Conservation (phyloP, 2,113 vertebrate species). For the Smithornis capensis region DNA sequence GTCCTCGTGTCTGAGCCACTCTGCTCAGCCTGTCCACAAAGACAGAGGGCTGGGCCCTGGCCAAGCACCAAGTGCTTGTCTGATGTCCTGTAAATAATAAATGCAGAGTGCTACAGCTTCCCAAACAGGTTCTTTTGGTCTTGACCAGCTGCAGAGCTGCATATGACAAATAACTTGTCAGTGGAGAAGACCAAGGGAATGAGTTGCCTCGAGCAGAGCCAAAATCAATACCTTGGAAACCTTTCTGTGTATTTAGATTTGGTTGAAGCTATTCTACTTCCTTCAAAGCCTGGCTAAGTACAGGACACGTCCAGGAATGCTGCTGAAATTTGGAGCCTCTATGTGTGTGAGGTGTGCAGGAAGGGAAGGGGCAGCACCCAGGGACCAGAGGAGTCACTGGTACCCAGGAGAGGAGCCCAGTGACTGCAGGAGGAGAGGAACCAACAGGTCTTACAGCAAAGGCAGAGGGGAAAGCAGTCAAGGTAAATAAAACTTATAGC, state of each 20-base stretch:
- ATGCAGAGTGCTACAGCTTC: slow-evolving; percentile 4
- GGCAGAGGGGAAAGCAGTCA: background rate
- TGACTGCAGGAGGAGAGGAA: background rate
- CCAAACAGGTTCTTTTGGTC: background rate
- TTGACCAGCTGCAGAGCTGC: background rate
- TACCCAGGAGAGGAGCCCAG: background rate
- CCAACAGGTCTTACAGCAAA: background rate
- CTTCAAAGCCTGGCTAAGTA: background rate
- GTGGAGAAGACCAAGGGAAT: background rate
- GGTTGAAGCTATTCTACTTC: background rate
- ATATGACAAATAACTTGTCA: background rate
- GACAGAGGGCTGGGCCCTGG: slow-evolving; percentile 1
- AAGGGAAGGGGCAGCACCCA: background rate
- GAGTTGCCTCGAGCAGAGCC: background rate
- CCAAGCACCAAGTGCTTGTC: background rate
- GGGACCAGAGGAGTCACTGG: background rate
- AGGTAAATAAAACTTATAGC: background rate
- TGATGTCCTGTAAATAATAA: background rate
- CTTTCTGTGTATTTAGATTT: background rate
- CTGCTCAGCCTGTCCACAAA: background rate
- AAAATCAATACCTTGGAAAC: slow-evolving; percentile 22
- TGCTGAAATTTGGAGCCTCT: background rate
- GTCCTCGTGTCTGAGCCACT: background rate
- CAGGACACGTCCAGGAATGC: background rate
- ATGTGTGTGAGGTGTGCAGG: fast-evolving